Evolutionary conservation across 1,140 invertebrate genomes (phyloP).

Genomic region (Dendrolimus punctatus): DNA sequence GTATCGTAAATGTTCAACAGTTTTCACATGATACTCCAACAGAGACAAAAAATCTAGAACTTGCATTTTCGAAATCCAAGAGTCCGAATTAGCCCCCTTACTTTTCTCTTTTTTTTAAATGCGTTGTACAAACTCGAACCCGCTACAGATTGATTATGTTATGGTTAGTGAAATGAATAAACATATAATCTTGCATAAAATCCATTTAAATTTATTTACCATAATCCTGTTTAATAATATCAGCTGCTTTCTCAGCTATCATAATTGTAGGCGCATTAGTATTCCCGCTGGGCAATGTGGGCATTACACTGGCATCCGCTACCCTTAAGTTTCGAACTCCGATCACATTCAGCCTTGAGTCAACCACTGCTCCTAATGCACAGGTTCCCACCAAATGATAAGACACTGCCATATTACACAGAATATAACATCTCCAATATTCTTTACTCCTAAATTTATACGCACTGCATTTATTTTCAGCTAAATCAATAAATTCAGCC

Average conservation of each 20-base stretch:
- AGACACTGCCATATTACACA: conserved; percentile 1
- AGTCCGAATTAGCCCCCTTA: no score
- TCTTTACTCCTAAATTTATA: not conserved
- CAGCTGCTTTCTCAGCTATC: conserved; percentile 2
- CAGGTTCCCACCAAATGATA: conserved; percentile 1
- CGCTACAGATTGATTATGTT: no score
- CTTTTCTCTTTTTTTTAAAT: no score
- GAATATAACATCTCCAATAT: conserved; percentile 4
- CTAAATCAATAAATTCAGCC: not conserved
- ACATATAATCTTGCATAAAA: no score
- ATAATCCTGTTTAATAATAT: not conserved
- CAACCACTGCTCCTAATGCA: conserved; percentile 2
- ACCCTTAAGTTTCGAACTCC: not conserved
- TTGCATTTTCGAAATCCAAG: no score
- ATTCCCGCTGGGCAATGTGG: not conserved
- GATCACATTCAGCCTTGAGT: not conserved
- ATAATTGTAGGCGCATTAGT: not conserved
- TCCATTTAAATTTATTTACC: no score
- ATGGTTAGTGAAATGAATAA: no score
- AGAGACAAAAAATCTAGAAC: no score
- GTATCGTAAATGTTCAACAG: no score
- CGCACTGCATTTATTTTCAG: not conserved
- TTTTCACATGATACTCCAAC: no score
- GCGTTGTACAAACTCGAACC: no score
- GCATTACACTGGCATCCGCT: conserved; percentile 4